Conservation (phyloP, 1,140 invertebrate species). For the Pomacea maculata region DNA sequence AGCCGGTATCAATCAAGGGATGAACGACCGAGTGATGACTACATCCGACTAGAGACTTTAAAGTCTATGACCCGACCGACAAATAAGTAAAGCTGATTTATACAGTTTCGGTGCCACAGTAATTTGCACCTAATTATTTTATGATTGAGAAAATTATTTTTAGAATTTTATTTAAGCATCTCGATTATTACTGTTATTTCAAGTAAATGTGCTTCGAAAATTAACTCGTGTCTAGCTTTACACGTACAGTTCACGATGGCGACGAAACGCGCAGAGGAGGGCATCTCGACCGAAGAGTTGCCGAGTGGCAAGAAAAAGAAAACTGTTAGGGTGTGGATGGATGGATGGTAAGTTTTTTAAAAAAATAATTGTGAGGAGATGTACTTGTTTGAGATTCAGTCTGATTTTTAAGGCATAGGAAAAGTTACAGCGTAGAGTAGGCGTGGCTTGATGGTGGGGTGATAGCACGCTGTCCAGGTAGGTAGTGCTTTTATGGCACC, state of each 20-base stretch:
- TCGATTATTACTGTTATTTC: neutral
- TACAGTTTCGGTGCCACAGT: neutral
- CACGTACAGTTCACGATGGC: slow-evolving; percentile 25
- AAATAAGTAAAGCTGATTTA: neutral
- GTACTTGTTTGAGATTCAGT: neutral
- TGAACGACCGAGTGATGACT: neutral
- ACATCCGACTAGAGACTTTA: too few species aligned
- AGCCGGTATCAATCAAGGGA: too few species aligned
- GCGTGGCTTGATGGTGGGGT: neutral
- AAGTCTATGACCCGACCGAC: too few species aligned
- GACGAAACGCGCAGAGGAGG: slow-evolving; percentile 26
- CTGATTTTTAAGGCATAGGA: neutral
- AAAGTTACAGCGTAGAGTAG: neutral
- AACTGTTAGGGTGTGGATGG: slow-evolving; percentile 51
- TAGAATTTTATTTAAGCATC: neutral
- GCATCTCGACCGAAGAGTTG: slow-evolving; percentile 16
- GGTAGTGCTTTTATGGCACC: neutral
- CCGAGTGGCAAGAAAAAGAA: slow-evolving; percentile 42
- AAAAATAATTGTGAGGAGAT: neutral
- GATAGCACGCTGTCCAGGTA: neutral
- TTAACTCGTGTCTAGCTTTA: slow-evolving; percentile 4
- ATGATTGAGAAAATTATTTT: neutral
- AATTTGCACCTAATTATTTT: too few species aligned
- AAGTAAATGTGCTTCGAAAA: neutral
- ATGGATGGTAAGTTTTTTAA: slow-evolving; percentile 45